Conservation (phyloP, 2,888 invertebrate genomes). For the Eristalis arbustorum region DNA sequence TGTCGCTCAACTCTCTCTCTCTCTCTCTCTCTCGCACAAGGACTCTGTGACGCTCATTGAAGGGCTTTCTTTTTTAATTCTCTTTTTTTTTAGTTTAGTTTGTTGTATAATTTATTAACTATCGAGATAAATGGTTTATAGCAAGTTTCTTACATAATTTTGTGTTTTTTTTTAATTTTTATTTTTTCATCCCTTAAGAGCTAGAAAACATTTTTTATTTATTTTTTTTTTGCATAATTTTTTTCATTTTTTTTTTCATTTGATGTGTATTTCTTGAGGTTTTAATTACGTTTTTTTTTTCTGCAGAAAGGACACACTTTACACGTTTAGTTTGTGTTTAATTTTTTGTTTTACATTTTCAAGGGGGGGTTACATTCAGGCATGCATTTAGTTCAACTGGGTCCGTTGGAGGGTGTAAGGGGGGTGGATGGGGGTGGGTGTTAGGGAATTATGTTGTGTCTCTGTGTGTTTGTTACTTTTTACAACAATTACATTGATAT, state of each 20-base stretch:
- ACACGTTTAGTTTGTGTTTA: background rate
- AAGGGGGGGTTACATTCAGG: background rate
- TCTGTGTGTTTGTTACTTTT: constrained; percentile 20
- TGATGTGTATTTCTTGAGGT: constrained; percentile 11
- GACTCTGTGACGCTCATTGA: background rate
- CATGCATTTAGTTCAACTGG: background rate
- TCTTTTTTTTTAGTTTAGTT: constrained; percentile 12
- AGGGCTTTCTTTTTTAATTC: background rate
- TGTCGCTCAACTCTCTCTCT: constrained; percentile 30
- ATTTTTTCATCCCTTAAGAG: constrained; percentile 11
- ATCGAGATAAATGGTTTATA: constrained; percentile 42
- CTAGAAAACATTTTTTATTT: constrained; percentile 24
- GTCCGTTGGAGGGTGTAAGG: too few species aligned
- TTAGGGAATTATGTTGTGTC: too few species aligned
- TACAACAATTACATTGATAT: constrained; percentile 63
- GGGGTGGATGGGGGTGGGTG: too few species aligned
- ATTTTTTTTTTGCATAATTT: background rate
- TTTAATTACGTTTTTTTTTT: background rate
- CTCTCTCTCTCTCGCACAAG: constrained; percentile 12
- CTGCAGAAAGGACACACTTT: background rate
- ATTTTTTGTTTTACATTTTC: background rate
- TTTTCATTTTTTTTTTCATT: background rate
- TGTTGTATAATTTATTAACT: constrained; percentile 44
- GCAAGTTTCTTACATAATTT: constrained; percentile 17
- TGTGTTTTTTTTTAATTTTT: background rate